Conservation (phyloP, 2,888 invertebrate genomes). For the Cephus spinipes region DNA sequence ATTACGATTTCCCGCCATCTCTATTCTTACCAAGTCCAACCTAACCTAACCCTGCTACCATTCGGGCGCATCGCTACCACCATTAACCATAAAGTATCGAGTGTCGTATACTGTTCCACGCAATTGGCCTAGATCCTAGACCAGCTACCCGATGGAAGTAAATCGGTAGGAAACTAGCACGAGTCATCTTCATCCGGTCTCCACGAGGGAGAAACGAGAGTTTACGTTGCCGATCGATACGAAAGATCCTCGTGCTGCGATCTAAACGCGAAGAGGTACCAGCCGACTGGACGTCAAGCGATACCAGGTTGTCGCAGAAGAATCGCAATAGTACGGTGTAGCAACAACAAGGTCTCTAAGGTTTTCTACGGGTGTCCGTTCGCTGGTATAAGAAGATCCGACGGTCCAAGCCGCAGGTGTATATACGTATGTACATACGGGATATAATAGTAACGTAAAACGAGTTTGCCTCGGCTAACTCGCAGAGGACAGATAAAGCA, state of each 20-base stretch:
- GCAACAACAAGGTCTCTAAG: not conserved
- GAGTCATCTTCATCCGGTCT: not conserved
- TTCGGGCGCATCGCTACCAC: not conserved
- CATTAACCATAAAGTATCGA: constrained; percentile 4
- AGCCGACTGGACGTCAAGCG: constrained; percentile 45
- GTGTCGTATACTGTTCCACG: constrained; percentile 34
- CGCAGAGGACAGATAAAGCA: not conserved
- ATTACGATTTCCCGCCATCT: not conserved
- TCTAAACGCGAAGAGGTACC: not conserved
- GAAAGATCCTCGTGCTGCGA: not conserved
- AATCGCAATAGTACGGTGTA: not conserved
- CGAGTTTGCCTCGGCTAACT: constrained; percentile 31
- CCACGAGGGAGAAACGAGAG: not conserved
- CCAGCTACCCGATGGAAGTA: constrained; percentile 40
- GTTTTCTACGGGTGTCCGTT: not conserved
- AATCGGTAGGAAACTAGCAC: not conserved
- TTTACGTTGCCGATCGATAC: not conserved
- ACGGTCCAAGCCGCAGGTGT: not conserved
- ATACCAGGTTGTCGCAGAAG: constrained; percentile 29
- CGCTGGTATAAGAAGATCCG: not conserved
- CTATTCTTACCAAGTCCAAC: not conserved
- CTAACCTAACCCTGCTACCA: not conserved
- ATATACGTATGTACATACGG: not conserved
- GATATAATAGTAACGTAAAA: constrained; percentile 23
- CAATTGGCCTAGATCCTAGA: constrained; percentile 48